Percentiles rank a stretch among this genome's conserved stretches.
These are phyloP conservation scores for Antheraea assamensis DNA, from an alignment of 2,888 invertebrate species.

Conservation along the genomic window DNA sequence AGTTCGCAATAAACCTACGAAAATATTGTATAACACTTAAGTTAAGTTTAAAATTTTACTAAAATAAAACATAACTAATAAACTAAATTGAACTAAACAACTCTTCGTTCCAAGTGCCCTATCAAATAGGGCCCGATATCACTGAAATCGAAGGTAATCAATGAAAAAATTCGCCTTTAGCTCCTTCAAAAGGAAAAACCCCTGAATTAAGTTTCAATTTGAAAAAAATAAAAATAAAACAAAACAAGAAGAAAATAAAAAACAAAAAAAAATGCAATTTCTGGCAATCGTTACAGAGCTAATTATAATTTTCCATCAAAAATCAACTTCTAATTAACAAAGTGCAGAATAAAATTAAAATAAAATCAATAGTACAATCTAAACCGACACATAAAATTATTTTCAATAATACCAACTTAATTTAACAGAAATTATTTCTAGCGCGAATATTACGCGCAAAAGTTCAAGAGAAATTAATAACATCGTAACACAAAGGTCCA, in stretches of 20 bases:
- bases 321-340: constrained; percentile 79
- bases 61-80: constrained; percentile 83
- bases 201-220: constrained; percentile 55
- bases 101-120: constrained; percentile 70
- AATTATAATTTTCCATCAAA: constrained; percentile 68
- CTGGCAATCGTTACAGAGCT: constrained; percentile 69
- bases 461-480: constrained; percentile 45
- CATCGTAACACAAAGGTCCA: constrained; percentile 49
- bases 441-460: constrained; percentile 50
- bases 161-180: constrained; percentile 61
- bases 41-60: constrained; percentile 81
- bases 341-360: constrained; percentile 80
- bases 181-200: constrained; percentile 66
- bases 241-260: constrained; percentile 36
- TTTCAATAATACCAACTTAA: constrained; percentile 81
- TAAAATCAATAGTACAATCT: constrained; percentile 79
- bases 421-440: constrained; percentile 78
- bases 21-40: constrained; percentile 81
- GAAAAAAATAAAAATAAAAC: constrained; percentile 50
- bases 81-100: constrained; percentile 83
- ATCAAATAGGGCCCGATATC: constrained; percentile 77
- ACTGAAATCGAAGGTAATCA: constrained; percentile 74
- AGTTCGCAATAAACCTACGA: constrained; percentile 74
- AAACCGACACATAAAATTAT: constrained; percentile 80
- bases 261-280: constrained; percentile 78